phyloP scores from a whole-genome alignment of 2,113 vertebrate genomes.

The Herpailurus yagouaroundi region DNA sequence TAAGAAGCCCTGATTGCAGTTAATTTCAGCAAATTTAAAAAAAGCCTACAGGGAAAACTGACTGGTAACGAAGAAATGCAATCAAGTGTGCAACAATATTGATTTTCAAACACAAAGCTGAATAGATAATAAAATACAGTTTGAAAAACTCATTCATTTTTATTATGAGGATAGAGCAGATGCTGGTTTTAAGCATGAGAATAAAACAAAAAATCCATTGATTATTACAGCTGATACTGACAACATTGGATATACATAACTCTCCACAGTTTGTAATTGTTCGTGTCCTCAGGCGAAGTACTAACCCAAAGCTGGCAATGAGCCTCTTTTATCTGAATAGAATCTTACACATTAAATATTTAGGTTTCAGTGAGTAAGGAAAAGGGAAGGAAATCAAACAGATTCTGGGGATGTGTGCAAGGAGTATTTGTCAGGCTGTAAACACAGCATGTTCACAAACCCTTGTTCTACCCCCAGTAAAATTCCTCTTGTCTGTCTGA shows the following conservation, averaged over 20 bases:
- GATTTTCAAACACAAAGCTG: conserved; percentile 71
- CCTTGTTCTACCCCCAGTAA: background rate
- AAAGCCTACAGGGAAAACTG: conserved; percentile 10
- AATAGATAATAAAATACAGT: conserved; percentile 62
- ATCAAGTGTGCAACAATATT: conserved; percentile 19
- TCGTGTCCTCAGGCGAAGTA: conserved; percentile 53
- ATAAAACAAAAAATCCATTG: conserved; percentile 69
- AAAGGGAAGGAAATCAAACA: conserved; percentile 79
- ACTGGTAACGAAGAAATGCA: conserved; percentile 31
- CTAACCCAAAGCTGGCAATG: conserved; percentile 62
- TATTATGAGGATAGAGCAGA: conserved; percentile 54
- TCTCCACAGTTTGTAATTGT: conserved; percentile 45
- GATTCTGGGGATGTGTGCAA: conserved; percentile 42
- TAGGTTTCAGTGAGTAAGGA: conserved; percentile 71
- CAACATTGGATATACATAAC: background rate
- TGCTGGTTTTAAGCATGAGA: conserved; percentile 40
- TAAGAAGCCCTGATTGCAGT: conserved; percentile 57
- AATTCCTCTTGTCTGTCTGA: conserved; percentile 32
- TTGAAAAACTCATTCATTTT: conserved; percentile 60
- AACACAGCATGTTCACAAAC: conserved; percentile 11
- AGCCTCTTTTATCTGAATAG: conserved; percentile 58
- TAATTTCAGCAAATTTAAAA: conserved; percentile 76
- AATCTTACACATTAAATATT: conserved; percentile 81
- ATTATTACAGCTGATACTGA: conserved; percentile 71
- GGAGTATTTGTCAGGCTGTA: conserved; percentile 43